Evolutionary conservation across 2,113 vertebrate genomes (phyloP).

Genomic region (Speoplatyrhinus poulsoni): DNA sequence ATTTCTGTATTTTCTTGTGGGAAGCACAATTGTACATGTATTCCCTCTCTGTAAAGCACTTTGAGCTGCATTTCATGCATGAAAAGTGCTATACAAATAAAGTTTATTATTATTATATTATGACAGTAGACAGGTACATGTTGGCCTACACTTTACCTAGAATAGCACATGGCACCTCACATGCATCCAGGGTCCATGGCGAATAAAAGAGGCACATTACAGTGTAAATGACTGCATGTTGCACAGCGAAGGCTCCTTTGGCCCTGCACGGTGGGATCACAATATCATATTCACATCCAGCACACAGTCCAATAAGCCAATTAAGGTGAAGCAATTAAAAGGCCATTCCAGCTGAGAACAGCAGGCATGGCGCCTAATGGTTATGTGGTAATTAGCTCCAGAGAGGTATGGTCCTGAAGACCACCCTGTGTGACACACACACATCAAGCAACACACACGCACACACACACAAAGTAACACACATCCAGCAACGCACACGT

Average conservation of each 20-base stretch:
- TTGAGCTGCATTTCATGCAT: too few relatives aligned
- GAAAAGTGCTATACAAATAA: too few relatives aligned
- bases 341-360: slow-evolving; percentile 72
- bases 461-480: slow-evolving; percentile 22
- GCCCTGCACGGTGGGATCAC: slow-evolving; percentile 44
- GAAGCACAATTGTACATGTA: too few relatives aligned
- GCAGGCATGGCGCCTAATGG: slow-evolving; percentile 68
- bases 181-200: too few relatives aligned
- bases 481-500: not conserved
- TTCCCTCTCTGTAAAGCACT: too few relatives aligned
- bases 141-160: too few relatives aligned
- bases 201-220: too few relatives aligned
- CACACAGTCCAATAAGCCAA: slow-evolving; percentile 73
- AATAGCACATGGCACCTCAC: not conserved
- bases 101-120: too few relatives aligned
- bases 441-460: slow-evolving; percentile 17
- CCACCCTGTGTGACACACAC: slow-evolving; percentile 39
- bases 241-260: slow-evolving; percentile 24
- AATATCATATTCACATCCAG: slow-evolving; percentile 52
- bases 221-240: not conserved
- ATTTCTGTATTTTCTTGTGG: too few relatives aligned
- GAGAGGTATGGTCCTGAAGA: slow-evolving; percentile 59
- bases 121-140: too few relatives aligned
- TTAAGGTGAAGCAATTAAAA: slow-evolving; percentile 79
- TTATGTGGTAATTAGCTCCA: slow-evolving; percentile 75